phyloP scores from a whole-genome alignment of 2,888 invertebrate species.

The Polydesmus complanatus region DNA sequence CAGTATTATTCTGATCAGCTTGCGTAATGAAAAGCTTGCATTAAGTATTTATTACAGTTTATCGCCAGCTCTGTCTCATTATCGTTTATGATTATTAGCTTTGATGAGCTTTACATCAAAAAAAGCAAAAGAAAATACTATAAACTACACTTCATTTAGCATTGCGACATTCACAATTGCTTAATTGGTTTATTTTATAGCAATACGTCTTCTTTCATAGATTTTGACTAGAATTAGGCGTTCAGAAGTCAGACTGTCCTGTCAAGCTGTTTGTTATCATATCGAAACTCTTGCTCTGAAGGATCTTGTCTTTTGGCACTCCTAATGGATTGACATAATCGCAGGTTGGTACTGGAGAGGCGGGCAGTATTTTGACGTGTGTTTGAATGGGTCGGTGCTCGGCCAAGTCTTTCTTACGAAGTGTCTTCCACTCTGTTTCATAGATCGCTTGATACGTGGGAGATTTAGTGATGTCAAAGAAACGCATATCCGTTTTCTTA shows the following conservation, averaged over 20 bases:
- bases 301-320: slow-evolving; percentile 62
- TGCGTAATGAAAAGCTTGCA: too few species aligned
- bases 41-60: too few species aligned
- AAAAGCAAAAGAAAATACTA: too few species aligned
- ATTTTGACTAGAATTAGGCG: too few species aligned
- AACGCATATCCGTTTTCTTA: slow-evolving; percentile 13
- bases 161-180: too few species aligned
- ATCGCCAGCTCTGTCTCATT: too few species aligned
- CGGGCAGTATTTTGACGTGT: slow-evolving; percentile 16
- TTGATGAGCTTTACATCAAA: too few species aligned
- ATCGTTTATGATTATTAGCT: too few species aligned
- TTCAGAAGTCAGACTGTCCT: slow-evolving; percentile 40
- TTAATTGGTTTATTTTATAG: too few species aligned
- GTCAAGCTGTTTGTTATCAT: slow-evolving; percentile 82
- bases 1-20: too few species aligned
- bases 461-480: slow-evolving; percentile 23
- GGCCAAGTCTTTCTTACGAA: slow-evolving; percentile 16
- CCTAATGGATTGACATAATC: slow-evolving; percentile 47
- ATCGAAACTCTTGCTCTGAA: slow-evolving; percentile 83
- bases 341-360: neutral
- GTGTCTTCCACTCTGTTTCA: slow-evolving; percentile 18
- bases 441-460: slow-evolving; percentile 23
- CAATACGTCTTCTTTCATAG: too few species aligned
- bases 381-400: slow-evolving; percentile 20
- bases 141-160: too few species aligned